phyloP scores from a whole-genome alignment of 2,113 vertebrate species.

The Peucedramus taeniatus region DNA sequence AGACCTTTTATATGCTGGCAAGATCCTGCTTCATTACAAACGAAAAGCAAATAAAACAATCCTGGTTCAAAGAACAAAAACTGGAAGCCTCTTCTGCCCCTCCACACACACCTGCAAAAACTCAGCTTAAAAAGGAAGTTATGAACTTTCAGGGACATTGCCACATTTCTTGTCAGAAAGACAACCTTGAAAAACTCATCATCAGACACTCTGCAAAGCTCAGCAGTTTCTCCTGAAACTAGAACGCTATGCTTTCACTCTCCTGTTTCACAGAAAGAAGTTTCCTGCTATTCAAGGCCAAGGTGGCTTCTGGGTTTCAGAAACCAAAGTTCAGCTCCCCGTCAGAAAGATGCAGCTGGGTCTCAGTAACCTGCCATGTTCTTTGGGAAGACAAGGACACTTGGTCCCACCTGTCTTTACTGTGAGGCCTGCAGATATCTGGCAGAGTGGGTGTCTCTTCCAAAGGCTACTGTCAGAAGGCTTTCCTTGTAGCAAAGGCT shows the following conservation, averaged over 20 bases:
- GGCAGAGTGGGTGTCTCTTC: not conserved
- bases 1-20: conserved; percentile 9
- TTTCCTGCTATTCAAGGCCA: not conserved
- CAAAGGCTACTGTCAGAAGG: not conserved
- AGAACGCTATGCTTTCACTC: not conserved
- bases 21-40: not conserved
- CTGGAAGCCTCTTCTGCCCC: not conserved
- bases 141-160: not conserved
- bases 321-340: not conserved
- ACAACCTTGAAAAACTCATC: not conserved
- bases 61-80: not conserved
- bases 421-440: not conserved
- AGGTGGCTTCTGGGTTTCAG: not conserved
- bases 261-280: not conserved
- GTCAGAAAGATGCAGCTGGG: not conserved
- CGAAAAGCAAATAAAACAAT: conserved; percentile 38
- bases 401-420: not conserved
- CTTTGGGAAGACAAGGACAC: not conserved
- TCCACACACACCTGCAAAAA: not conserved
- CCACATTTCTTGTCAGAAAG: not conserved
- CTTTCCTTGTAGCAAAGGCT: not conserved
- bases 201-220: not conserved
- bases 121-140: not conserved
- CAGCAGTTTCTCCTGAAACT: conserved; percentile 3
- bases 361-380: not conserved